phyloP scores from a whole-genome alignment of 2,797 vertebrate genomes.

The Pseudomugil gertrudae region DNA sequence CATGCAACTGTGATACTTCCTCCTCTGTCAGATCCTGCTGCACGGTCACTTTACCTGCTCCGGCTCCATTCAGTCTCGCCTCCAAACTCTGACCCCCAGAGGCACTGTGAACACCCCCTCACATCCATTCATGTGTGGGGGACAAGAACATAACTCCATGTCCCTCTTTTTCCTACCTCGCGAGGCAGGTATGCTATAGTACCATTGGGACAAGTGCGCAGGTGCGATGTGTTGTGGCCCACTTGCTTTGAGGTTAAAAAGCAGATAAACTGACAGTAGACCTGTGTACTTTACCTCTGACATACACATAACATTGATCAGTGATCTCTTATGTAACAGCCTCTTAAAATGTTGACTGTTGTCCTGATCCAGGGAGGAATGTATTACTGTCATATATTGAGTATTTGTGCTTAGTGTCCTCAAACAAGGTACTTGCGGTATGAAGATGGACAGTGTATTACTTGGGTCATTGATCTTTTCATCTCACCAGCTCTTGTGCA shows the following conservation, averaged over 20 bases:
- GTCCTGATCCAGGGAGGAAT: constrained; percentile 25
- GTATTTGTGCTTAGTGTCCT: constrained; percentile 28
- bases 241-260: constrained; percentile 17
- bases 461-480: constrained; percentile 53
- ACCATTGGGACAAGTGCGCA: constrained; percentile 10
- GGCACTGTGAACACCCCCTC: constrained; percentile 44
- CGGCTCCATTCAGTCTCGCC: constrained; percentile 84
- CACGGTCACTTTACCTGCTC: constrained; percentile 82
- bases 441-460: constrained; percentile 35
- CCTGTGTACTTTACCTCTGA: constrained; percentile 28
- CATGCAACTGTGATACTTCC: constrained; percentile 78
- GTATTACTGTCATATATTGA: constrained; percentile 31
- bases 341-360: constrained; percentile 45
- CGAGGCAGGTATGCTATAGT: constrained; percentile 17
- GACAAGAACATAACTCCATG: constrained; percentile 45
- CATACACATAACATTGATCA: constrained; percentile 41
- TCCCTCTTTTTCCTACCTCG: constrained; percentile 37
- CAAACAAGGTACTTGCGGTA: constrained; percentile 32
- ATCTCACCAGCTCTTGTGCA: constrained; percentile 24
- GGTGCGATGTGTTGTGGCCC: neutral
- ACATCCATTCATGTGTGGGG: constrained; percentile 36
- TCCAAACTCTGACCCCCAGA: constrained; percentile 74
- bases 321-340: constrained; percentile 45
- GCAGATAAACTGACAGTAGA: constrained; percentile 44
- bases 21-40: constrained; percentile 64